Evolutionary conservation across 2,797 vertebrate species (phyloP).

Genomic region (Acanthornis magna): DNA sequence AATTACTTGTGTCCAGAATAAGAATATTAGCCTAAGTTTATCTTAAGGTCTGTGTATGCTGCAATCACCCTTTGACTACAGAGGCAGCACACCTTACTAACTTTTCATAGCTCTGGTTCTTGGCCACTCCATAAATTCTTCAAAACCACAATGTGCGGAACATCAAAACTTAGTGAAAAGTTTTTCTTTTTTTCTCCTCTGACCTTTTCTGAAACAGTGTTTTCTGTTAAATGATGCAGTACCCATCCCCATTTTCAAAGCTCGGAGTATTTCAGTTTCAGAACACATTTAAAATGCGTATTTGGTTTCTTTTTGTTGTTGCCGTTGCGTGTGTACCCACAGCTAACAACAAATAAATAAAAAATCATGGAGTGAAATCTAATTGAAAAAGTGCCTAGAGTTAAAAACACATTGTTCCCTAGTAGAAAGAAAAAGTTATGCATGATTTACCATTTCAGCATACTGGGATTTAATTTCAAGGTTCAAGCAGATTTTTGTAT

Average conservation of each 20-base stretch:
- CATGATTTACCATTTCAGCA: background rate
- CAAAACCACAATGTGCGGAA: background rate
- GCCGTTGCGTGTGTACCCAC: background rate
- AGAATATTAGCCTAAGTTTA: background rate
- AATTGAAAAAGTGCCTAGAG: slow-evolving; percentile 36
- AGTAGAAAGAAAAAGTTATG: background rate
- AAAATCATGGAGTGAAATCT: slow-evolving; percentile 32
- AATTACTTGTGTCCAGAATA: background rate
- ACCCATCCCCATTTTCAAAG: background rate
- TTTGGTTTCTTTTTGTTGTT: background rate
- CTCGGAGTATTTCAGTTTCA: background rate
- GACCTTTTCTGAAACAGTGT: background rate
- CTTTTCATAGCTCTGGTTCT: background rate
- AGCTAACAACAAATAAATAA: slow-evolving; percentile 21
- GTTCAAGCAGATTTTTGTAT: background rate
- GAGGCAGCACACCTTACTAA: background rate
- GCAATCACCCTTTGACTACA: background rate
- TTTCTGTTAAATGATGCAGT: slow-evolving; percentile 16
- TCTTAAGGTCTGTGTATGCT: background rate
- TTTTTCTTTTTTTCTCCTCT: background rate
- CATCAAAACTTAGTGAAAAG: background rate
- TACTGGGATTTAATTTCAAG: background rate
- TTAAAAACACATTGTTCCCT: slow-evolving; percentile 25
- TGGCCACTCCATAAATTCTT: background rate
- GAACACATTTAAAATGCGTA: background rate